phyloP scores from a whole-genome alignment of 2,888 invertebrate genomes.

The Troides aeacus region DNA sequence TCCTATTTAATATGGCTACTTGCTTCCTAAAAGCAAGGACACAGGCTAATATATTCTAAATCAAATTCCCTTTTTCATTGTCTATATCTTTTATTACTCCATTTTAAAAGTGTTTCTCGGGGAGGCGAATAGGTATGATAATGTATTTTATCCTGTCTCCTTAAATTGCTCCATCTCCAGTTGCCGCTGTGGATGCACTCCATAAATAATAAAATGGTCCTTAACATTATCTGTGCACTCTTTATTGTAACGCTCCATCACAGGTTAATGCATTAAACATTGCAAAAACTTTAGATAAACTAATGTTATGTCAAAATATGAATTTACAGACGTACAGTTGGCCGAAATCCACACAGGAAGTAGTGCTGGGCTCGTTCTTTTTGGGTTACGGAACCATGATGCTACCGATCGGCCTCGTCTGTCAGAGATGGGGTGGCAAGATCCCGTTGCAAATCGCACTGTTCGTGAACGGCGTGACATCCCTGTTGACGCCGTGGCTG shows the following conservation, averaged over 20 bases:
- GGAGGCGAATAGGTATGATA: no score
- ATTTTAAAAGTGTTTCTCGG: neutral
- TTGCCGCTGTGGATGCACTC: no score
- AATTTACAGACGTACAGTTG: constrained; percentile 53
- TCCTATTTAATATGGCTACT: neutral
- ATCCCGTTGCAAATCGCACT: constrained; percentile 70
- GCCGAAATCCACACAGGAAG: constrained; percentile 59
- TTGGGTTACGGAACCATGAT: constrained; percentile 75
- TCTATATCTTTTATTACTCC: neutral
- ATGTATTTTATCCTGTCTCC: no score
- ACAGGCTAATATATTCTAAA: neutral
- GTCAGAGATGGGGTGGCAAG: constrained; percentile 82
- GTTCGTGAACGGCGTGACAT: constrained; percentile 46
- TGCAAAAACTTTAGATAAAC: no score
- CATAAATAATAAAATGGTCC: no score
- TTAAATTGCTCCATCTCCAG: no score
- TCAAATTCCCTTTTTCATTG: neutral
- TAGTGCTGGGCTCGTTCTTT: constrained; percentile 72
- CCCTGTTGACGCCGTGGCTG: constrained; percentile 40
- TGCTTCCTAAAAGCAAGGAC: neutral
- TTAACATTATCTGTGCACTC: no score
- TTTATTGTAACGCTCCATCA: no score
- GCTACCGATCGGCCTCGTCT: constrained; percentile 78
- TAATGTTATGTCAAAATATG: no score
- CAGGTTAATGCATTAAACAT: no score